Conservation (phyloP, 2,113 vertebrate genomes). For the Ahaetulla prasina region DNA sequence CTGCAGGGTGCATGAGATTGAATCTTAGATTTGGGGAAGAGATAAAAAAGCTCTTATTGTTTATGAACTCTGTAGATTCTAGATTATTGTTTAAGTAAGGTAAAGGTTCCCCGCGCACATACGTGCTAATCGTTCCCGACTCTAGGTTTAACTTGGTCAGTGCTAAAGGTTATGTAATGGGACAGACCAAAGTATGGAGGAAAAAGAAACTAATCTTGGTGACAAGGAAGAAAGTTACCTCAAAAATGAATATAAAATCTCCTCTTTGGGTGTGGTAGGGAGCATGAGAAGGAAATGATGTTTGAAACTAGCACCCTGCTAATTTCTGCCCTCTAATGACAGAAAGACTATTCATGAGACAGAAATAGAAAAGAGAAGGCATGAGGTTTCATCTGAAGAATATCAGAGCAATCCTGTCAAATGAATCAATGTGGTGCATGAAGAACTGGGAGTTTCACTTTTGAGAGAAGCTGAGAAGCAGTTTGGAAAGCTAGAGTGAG, state of each 20-base stretch:
- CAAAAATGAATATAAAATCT: not conserved
- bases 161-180: not conserved
- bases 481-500: not conserved
- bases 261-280: not conserved
- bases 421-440: not conserved
- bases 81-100: not conserved
- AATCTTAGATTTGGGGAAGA: not conserved
- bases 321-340: not conserved
- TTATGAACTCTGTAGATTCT: not conserved
- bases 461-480: not conserved
- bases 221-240: not conserved
- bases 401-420: not conserved
- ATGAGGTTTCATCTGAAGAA: not conserved
- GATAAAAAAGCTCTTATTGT: not conserved
- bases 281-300: not conserved
- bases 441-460: not conserved
- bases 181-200: not conserved
- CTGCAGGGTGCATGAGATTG: not conserved
- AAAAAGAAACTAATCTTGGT: not conserved
- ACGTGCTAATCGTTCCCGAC: too few species aligned
- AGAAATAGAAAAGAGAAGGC: not conserved
- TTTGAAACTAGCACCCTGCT: not conserved
- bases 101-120: too few species aligned
- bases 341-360: not conserved
- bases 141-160: not conserved